These are phyloP conservation scores for Hepsetus odoe DNA, from an alignment of 2,113 vertebrate genomes.

Conservation along the genomic window DNA sequence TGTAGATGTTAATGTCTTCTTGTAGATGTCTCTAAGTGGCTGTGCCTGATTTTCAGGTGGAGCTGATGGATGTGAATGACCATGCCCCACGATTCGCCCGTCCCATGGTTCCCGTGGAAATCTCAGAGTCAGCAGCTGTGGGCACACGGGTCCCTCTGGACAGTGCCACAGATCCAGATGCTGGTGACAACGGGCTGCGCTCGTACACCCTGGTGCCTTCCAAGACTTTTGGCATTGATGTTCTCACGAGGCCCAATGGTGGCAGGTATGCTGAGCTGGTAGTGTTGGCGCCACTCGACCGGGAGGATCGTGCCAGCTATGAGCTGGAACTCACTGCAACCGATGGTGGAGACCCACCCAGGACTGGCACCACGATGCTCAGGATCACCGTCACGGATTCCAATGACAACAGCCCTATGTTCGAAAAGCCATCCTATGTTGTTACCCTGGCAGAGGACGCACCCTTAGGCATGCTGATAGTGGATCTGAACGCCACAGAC, in stretches of 20 bases:
- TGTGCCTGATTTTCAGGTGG: constrained; percentile 74
- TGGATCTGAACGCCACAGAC: constrained; percentile 94
- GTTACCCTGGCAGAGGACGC: constrained; percentile 88
- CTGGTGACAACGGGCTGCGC: constrained; percentile 92
- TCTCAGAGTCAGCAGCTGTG: constrained; percentile 91
- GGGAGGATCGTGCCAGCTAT: constrained; percentile 86
- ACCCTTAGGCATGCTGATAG: constrained; percentile 85
- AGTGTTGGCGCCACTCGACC: constrained; percentile 88
- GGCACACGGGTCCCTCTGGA: constrained; percentile 95
- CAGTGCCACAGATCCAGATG: constrained; percentile 93
- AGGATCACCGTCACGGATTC: constrained; percentile 93
- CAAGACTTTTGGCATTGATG: constrained; percentile 88
- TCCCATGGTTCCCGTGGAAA: constrained; percentile 90
- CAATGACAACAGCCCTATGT: constrained; percentile 94
- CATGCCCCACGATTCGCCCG: constrained; percentile 93
- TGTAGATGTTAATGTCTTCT: not conserved
- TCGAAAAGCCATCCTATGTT: constrained; percentile 86
- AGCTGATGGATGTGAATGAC: constrained; percentile 96
- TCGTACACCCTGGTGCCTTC: constrained; percentile 88
- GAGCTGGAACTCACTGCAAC: constrained; percentile 93
- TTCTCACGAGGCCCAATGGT: constrained; percentile 88
- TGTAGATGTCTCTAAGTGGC: not conserved
- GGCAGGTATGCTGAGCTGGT: constrained; percentile 93
- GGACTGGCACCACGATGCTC: constrained; percentile 87
- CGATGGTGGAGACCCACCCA: constrained; percentile 89